These are phyloP conservation scores for Drosophila gaucha DNA, from an alignment of 2,888 invertebrate species.

Conservation along the genomic window DNA sequence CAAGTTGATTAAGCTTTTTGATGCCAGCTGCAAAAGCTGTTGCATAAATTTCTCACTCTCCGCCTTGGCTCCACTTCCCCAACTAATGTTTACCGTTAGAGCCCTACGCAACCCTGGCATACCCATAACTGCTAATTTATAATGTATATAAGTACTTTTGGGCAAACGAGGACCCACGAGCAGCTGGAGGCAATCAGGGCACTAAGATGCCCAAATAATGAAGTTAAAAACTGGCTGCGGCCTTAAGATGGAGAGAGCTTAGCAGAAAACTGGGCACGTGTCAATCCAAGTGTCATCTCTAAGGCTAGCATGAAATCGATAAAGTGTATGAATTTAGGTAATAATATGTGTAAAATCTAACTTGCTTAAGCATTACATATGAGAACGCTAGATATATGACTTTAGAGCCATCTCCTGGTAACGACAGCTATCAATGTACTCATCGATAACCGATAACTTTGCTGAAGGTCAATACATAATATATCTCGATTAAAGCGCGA, in stretches of 20 bases:
- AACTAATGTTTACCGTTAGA: conserved; percentile 26
- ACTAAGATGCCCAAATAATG: conserved; percentile 30
- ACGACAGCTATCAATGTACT: no score
- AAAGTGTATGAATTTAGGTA: background rate
- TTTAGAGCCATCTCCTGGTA: no score
- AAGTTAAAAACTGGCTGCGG: conserved; percentile 8
- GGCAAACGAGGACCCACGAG: background rate
- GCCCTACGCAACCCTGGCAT: background rate
- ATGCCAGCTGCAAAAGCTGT: conserved; percentile 60
- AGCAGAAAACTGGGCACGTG: background rate
- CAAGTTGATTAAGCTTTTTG: conserved; percentile 76
- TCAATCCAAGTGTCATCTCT: background rate
- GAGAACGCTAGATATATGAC: no score
- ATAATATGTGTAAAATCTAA: background rate
- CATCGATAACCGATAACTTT: background rate
- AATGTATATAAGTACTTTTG: conserved; percentile 30
- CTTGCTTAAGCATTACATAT: no score
- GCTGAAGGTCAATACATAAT: background rate
- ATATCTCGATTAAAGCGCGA: background rate
- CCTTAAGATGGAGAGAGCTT: background rate
- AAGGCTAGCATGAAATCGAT: background rate
- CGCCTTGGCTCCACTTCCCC: background rate
- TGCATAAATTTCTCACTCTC: conserved; percentile 49
- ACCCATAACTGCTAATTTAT: conserved; percentile 28
- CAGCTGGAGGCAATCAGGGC: conserved; percentile 28